Conservation (phyloP, 1,140 invertebrate genomes). For the Drosophila tsacasi region DNA sequence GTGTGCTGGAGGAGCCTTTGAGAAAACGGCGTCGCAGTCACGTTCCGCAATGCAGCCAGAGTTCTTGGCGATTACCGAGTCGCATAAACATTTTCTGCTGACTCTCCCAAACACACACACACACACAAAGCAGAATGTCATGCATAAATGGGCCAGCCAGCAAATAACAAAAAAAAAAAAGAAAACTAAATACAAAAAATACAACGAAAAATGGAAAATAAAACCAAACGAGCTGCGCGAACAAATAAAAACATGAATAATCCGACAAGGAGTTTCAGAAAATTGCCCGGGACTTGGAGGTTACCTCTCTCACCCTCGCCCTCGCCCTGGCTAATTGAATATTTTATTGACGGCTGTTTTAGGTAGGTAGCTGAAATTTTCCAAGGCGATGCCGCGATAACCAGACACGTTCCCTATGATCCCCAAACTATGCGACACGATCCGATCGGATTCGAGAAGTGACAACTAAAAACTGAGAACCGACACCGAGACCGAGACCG, state of each 20-base stretch:
- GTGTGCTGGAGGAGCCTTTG: conserved; percentile 7
- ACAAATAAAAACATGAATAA: conserved; percentile 58
- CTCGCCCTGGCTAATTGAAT: conserved; percentile 30
- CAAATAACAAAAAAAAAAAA: conserved; percentile 15
- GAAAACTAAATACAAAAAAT: background rate
- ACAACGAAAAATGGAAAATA: conserved; percentile 18
- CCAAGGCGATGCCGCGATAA: conserved; percentile 41
- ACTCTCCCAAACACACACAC: conserved; percentile 36
- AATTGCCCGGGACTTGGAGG: background rate
- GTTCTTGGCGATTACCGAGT: conserved; percentile 49
- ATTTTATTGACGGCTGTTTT: conserved; percentile 26
- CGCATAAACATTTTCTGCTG: conserved; percentile 57
- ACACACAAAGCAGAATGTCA: conserved; percentile 38
- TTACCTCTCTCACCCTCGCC: conserved; percentile 14
- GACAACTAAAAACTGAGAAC: background rate
- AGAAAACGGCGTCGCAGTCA: conserved; percentile 48
- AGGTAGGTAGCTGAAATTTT: conserved; percentile 26
- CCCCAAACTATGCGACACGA: conserved; percentile 33
- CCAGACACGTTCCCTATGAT: conserved; percentile 36
- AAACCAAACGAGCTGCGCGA: conserved; percentile 41
- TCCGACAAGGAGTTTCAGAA: conserved; percentile 36
- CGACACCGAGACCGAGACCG: conserved; percentile 21
- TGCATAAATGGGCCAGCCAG: conserved; percentile 46
- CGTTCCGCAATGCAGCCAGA: conserved; percentile 38
- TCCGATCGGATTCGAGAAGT: conserved; percentile 9